Evolutionary conservation across 1,140 invertebrate species (phyloP), one percentile per base, ranked within the genome.

Genomic region (Drosophila fuyamai): DNA sequence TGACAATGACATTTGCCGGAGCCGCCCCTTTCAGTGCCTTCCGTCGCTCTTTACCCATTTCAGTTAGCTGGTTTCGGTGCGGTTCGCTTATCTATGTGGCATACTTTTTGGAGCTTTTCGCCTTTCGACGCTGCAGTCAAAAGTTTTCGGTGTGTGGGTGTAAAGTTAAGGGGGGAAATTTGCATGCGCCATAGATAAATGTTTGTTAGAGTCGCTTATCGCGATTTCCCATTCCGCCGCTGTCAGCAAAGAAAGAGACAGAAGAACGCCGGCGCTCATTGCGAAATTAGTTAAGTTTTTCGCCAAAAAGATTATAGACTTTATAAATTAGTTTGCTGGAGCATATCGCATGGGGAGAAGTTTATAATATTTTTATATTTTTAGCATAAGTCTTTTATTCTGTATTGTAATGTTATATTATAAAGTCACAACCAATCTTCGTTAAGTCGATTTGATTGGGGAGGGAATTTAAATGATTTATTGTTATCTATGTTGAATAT

Each of bases 1-100:
- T 88, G 83, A 80, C 72, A 88, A 79, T 89, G 80, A 89, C 72
- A 88, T 89, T 83, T 83, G 63, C 68, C 53, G 47, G 51, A 27
- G n/a, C 18, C 44, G 43, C 48, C 36, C 38, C 7, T 13, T 43
- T n/a, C 14, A 16, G 18, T 27, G 35, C n/a, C 53, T 43, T 8
- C 68, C 36, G 44, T 27, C 44, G 44, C 53, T 48, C 65, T 54
- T 59, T 61, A 67, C 68, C 68, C 70, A 71, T 67, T 79, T 86
- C 73, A 62, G 65, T 58, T 47, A 46, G 66, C 65, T 36, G 66
- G 44, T 36, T 71, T 72, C 58, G 55, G 48, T 77, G 76, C 58
- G 55, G 53, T 77, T 77, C 46, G 62, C 63, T 83, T 82, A 83
- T 88, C 84, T 63, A 29, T 65, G 61, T 86, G 83, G 66, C 79